A percentile compares a stretch with the other conserved stretches of the same genome.
phyloP scores from a whole-genome alignment of 2,797 vertebrate species.

The Podargus strigoides region DNA sequence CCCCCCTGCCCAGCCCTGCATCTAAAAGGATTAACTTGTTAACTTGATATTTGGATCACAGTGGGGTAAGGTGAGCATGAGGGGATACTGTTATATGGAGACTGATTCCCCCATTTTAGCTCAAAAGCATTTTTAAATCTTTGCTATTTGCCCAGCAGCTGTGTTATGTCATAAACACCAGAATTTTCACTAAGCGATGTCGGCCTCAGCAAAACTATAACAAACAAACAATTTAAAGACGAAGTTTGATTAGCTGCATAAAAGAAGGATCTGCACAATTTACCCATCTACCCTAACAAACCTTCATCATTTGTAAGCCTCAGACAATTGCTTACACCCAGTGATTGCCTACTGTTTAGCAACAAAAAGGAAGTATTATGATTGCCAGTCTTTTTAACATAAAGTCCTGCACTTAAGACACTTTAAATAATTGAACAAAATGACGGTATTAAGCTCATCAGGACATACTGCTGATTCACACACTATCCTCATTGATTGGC shows the following conservation, averaged over 20 bases:
- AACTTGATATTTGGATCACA: not conserved
- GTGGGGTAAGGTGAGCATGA: not conserved
- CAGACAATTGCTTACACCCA: not conserved
- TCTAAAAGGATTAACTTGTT: not conserved
- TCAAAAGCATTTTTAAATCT: not conserved
- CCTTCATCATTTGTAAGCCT: slow-evolving; percentile 4
- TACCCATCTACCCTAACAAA: not conserved
- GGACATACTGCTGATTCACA: not conserved
- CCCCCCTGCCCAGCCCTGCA: not conserved
- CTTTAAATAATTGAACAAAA: slow-evolving; percentile 4
- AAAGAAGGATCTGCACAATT: slow-evolving; percentile 2
- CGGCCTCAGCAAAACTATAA: slow-evolving; percentile 24
- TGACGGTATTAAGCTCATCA: not conserved
- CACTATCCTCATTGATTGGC: not conserved
- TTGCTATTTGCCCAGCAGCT: slow-evolving; percentile 60
- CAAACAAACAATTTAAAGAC: slow-evolving; percentile 60
- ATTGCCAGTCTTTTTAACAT: not conserved
- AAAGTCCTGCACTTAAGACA: not conserved
- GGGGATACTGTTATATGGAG: not conserved
- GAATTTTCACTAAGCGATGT: slow-evolving; percentile 32
- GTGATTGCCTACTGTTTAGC: slow-evolving; percentile 48
- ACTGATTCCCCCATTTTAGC: not conserved
- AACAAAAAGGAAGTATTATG: slow-evolving; percentile 18
- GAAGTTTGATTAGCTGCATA: slow-evolving; percentile 45
- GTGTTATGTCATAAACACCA: slow-evolving; percentile 54